These are phyloP conservation scores for Podiceps cristatus DNA, from an alignment of 2,113 vertebrate genomes.

Conservation along the genomic window DNA sequence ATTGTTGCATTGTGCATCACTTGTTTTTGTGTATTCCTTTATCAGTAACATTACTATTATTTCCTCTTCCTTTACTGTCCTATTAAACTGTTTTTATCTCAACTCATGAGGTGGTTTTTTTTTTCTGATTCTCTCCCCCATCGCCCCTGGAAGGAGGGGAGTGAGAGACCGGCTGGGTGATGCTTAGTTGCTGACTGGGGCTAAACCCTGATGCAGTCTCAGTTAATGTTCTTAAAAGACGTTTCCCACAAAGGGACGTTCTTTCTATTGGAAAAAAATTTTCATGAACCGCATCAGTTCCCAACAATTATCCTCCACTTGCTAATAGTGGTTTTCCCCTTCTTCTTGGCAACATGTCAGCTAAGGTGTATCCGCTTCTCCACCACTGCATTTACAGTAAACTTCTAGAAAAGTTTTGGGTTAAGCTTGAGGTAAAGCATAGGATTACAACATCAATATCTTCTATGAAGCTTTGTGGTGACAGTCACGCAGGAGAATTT, in stretches of 20 bases:
- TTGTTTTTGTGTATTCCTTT: too few relatives aligned
- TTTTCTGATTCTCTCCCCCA: too few relatives aligned
- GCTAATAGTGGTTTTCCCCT: slow-evolving; percentile 27
- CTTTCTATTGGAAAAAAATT: not conserved
- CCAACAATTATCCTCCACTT: not conserved
- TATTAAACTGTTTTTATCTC: too few relatives aligned
- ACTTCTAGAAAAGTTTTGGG: not conserved
- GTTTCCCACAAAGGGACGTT: not conserved
- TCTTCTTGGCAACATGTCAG: not conserved
- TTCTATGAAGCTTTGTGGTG: not conserved
- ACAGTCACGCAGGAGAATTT: rapidly evolving
- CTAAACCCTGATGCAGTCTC: not conserved
- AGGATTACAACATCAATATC: not conserved
- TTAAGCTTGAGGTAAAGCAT: not conserved
- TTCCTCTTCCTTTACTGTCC: too few relatives aligned
- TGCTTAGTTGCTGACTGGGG: too few relatives aligned
- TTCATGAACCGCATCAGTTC: not conserved
- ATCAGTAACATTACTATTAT: too few relatives aligned
- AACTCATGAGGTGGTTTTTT: too few relatives aligned
- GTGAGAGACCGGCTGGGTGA: too few relatives aligned
- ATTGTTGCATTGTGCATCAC: too few relatives aligned
- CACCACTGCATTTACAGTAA: not conserved
- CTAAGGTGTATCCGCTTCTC: not conserved
- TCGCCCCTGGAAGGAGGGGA: too few relatives aligned
- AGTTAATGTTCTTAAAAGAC: not conserved